Evolutionary conservation across 2,797 vertebrate genomes (phyloP), one percentile per base, ranked within the genome.

Genomic region (Cyclura pinguis): DNA sequence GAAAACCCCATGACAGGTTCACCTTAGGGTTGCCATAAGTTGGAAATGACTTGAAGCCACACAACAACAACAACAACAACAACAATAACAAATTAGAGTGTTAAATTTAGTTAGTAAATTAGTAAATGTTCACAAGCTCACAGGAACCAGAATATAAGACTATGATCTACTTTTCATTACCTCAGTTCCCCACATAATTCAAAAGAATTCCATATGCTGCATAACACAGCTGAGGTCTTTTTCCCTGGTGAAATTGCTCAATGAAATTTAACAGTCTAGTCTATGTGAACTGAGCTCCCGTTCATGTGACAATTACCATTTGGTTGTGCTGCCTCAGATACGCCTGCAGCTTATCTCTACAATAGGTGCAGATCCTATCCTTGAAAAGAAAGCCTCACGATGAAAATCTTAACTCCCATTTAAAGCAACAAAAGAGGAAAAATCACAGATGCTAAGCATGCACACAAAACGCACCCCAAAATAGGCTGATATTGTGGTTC

Each of bases 51-150:
- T 47, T 47, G 42, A 47, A 47, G 42, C 2, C 42, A 47, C 42
- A 47, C 42, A 47, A 47, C 42, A 47, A 47, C 42, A 47, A 47
- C 4, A 47, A 47, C 42, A 47, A 47, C 42, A 42, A 42, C 42
- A 42, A 42, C 42, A 42, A n/a, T 3, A 42, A 47, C 42, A 47
- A 47, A 47, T 47, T 47, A 47, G 42, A 47, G 42, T 47, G 42
- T 47, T 47, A 47, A 47, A 47, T 4, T 47, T 47, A 47, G 42
- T 47, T 47, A 47, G 42, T 47, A 47, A 96, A 96, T 77, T 95
- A 94, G 96, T 96, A 97, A 96, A 96, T 96, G 96, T 95, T 97
- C 95, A 97, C 97, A 98, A 97, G 97, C 97, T 97, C 97, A 98
- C 97, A 98, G 97, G 97, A 98, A 97, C 97, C 97, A 97, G 95